Conservation (phyloP, 2,888 invertebrate species). For the Tachystola acroxantha region DNA sequence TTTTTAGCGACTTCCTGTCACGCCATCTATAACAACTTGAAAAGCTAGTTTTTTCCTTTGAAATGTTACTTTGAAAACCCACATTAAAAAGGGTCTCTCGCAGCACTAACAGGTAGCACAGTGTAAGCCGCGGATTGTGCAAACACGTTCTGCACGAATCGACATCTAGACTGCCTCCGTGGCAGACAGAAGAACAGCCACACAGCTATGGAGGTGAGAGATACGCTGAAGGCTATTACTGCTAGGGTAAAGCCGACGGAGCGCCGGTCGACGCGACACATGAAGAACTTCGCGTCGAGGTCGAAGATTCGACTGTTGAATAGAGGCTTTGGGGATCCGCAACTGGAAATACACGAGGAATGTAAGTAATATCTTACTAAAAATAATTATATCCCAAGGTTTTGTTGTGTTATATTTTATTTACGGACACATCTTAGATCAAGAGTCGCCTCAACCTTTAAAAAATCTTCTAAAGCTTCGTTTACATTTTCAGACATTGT, state of each 20-base stretch:
- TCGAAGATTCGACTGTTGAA: conserved; percentile 63
- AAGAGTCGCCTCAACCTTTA: too few species aligned
- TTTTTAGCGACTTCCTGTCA: too few species aligned
- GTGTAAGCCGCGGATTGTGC: conserved; percentile 39
- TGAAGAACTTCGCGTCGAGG: conserved; percentile 56
- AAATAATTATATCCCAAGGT: background rate
- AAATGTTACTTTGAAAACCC: too few species aligned
- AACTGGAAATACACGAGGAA: conserved; percentile 67
- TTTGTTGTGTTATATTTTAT: too few species aligned
- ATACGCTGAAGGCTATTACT: conserved; percentile 32
- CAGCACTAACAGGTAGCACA: conserved; percentile 36
- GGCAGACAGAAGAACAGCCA: conserved; percentile 58
- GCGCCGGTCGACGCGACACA: conserved; percentile 36
- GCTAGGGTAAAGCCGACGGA: conserved; percentile 36
- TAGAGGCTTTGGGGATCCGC: conserved; percentile 54
- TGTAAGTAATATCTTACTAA: conserved; percentile 1
- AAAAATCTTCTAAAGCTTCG: too few species aligned
- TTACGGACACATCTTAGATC: background rate
- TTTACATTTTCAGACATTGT: too few species aligned
- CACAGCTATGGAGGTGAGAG: conserved; percentile 38
- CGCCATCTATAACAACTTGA: too few species aligned
- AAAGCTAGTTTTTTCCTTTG: too few species aligned
- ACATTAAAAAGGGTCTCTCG: background rate
- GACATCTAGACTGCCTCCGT: conserved; percentile 28
- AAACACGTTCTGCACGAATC: conserved; percentile 31